Conservation (phyloP, 2,797 vertebrate species). For the Catamblyrhynchus diadema region DNA sequence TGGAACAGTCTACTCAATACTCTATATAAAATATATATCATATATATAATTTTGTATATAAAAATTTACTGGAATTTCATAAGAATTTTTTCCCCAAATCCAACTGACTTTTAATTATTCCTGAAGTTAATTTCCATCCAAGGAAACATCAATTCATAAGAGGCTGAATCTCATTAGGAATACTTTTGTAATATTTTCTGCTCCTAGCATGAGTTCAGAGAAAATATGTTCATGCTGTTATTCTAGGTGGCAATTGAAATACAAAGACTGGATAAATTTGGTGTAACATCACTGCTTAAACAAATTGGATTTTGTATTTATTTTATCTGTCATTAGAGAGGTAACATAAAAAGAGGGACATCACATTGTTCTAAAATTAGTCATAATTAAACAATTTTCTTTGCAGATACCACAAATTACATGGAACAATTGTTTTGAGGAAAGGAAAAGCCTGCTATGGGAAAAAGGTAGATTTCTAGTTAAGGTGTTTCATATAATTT, state of each 20-base stretch:
- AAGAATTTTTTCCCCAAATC: background rate
- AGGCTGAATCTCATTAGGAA: background rate
- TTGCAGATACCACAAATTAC: background rate
- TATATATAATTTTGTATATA: background rate
- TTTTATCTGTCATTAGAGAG: background rate
- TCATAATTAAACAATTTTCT: background rate
- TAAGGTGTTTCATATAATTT: background rate
- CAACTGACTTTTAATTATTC: background rate
- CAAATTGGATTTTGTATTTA: background rate
- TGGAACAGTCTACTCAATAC: conserved; percentile 23
- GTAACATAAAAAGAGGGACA: background rate
- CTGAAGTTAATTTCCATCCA: background rate
- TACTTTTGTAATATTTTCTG: conserved; percentile 3
- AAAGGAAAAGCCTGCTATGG: background rate
- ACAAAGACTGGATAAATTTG: background rate
- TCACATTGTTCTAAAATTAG: background rate
- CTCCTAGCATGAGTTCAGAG: background rate
- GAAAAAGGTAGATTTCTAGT: background rate
- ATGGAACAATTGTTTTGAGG: background rate
- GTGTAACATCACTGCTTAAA: background rate
- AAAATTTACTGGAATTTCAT: conserved; percentile 27
- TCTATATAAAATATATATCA: background rate
- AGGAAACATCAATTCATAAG: background rate
- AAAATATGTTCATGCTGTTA: background rate
- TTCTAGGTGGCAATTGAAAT: conserved; percentile 16